Evolutionary conservation across 2,113 vertebrate species (phyloP).

Genomic region (Psittacula cyanocephala): DNA sequence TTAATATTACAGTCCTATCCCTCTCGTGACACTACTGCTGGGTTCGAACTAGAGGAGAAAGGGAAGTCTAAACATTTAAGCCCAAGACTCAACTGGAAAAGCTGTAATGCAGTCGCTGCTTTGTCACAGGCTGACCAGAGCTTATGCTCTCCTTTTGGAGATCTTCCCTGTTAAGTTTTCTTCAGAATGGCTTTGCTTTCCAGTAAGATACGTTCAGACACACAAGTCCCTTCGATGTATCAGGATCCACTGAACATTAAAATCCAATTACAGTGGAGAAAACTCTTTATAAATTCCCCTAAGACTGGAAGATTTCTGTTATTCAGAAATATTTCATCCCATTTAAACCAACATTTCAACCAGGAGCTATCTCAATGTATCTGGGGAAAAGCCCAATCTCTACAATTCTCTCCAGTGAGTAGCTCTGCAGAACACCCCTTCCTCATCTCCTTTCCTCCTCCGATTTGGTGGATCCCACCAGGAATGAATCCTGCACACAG

Average conservation of each 20-base stretch:
- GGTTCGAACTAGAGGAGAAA: neutral
- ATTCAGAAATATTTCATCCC: neutral
- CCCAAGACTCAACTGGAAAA: neutral
- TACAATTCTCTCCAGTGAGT: neutral
- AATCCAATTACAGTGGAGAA: neutral
- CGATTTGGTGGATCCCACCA: neutral
- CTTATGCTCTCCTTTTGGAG: accelerated
- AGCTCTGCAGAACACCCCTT: neutral
- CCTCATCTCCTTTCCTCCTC: neutral
- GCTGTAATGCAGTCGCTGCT: accelerated
- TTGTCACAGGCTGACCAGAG: neutral
- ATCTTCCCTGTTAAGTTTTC: neutral
- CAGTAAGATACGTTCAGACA: neutral
- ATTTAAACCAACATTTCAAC: neutral
- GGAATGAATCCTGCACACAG: neutral
- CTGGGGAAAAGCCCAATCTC: accelerated
- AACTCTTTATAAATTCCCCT: neutral
- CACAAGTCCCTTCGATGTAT: neutral
- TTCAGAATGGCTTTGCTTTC: neutral
- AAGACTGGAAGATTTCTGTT: neutral
- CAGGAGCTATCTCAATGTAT: neutral
- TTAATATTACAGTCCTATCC: neutral
- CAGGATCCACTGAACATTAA: neutral
- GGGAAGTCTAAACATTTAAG: neutral
- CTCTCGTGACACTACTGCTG: neutral